These are phyloP conservation scores for Esox niger DNA, from an alignment of 2,113 vertebrate genomes.

Conservation along the genomic window DNA sequence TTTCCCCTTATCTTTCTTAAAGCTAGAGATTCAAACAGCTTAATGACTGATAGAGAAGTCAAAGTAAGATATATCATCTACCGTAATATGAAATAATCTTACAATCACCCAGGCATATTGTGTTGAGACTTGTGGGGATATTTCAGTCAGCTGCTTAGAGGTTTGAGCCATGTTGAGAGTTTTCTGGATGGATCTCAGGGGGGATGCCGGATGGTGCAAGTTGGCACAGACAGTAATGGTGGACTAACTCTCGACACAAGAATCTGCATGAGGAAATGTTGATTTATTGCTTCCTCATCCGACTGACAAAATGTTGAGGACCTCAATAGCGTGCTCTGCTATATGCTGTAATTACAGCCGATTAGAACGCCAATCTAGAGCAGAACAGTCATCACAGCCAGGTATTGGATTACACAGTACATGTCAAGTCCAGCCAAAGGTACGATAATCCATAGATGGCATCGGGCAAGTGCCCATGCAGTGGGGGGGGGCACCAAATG, in stretches of 20 bases:
- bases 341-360: conserved; percentile 34
- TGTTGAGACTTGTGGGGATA: not conserved
- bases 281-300: conserved; percentile 45
- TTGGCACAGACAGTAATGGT: conserved; percentile 4
- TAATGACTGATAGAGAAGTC: not conserved
- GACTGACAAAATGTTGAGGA: conserved; percentile 25
- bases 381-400: conserved; percentile 14
- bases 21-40: not conserved
- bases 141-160: not conserved
- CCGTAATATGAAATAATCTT: not conserved
- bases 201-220: not conserved
- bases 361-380: conserved; percentile 19
- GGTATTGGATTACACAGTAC: conserved; percentile 25
- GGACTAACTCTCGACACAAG: conserved; percentile 16
- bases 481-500: too few relatives aligned
- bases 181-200: not conserved
- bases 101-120: not conserved
- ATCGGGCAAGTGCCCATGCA: too few relatives aligned
- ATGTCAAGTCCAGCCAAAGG: conserved; percentile 18
- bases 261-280: conserved; percentile 31
- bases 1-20: not conserved
- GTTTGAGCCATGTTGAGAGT: not conserved
- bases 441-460: too few relatives aligned
- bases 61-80: not conserved
- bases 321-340: conserved; percentile 19